Evolutionary conservation across 2,113 vertebrate species (phyloP), one percentile per base, ranked within the genome.

Genomic region (Percina caprodes): DNA sequence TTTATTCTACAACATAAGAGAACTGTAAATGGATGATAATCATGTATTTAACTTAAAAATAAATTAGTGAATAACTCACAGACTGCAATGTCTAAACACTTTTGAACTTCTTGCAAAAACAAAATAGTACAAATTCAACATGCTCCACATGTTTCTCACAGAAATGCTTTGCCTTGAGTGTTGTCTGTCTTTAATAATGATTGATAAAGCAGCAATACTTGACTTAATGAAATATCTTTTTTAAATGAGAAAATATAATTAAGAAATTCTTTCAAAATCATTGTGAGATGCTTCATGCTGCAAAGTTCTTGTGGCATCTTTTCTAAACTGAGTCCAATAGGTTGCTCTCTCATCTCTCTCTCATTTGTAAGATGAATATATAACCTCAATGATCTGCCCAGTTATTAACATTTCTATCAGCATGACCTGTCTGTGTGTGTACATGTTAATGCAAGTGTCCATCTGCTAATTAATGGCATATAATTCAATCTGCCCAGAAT

Each of bases 401-500:
- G 70, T 90, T 90, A 93, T 90, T 87, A 92, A 88, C 86, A 90
- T 91, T 91, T 77, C 74, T 82, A 89, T 89, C 79, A 19, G 82
- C 59, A 63, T 90, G 80, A 87, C 84, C 82, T n/a, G 48, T 79
- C 62, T 78, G 51, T 88, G 85, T 81, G 80, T 70, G 86, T 55
- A 61, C 21, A 67, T 85, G 69, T 85, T 87, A 86, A 90, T 90
- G 87, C 73, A 87, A 58, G 77, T 86, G 84, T 89, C 89, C 84
- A 88, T 90, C 72, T 84, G 83, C 88, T 90, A 92, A 93, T 92
- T 92, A 92, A 92, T 91, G 79, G 56, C 84, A 85, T 84, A 89
- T 79, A 82, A 93, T 92, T 92, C 85, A 89, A 92, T 93, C 91
- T 93, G 87, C 85, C 81, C 68, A 86, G 87, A 93, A 91, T 91